Percentiles rank a stretch among this genome's conserved stretches.
These are phyloP conservation scores for Theretra japonica DNA, from an alignment of 2,888 invertebrate genomes.

Conservation along the genomic window DNA sequence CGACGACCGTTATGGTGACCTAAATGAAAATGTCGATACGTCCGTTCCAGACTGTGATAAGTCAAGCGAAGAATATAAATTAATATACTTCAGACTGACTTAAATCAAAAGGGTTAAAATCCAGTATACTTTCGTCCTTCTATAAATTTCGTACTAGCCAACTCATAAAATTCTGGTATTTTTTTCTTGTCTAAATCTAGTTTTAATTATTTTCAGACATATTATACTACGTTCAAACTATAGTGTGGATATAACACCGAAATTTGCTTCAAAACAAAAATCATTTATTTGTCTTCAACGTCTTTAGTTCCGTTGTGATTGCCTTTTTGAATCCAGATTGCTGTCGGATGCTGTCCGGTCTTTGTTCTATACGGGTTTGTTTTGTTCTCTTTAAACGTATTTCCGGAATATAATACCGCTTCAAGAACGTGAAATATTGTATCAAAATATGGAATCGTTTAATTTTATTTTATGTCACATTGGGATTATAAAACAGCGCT, in stretches of 20 bases:
- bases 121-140: too few relatives aligned
- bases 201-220: background rate
- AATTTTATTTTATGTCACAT: too few relatives aligned
- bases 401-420: background rate
- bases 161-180: too few relatives aligned
- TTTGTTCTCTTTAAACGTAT: background rate
- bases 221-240: background rate
- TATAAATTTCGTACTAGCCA: too few relatives aligned
- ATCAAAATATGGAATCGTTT: too few relatives aligned
- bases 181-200: too few relatives aligned
- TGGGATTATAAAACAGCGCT: too few relatives aligned
- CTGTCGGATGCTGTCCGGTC: conserved; percentile 2
- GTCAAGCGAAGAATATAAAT: background rate
- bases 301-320: conserved; percentile 7
- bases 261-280: background rate
- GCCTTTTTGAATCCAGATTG: background rate
- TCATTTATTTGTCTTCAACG: background rate
- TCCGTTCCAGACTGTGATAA: background rate
- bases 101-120: too few relatives aligned
- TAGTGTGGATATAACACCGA: background rate
- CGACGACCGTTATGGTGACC: conserved; percentile 22
- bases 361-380: background rate
- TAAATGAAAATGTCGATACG: conserved; percentile 8
- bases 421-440: background rate
- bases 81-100: background rate